Percentiles rank a stretch among this genome's conserved stretches.
phyloP scores from a whole-genome alignment of 2,888 invertebrate genomes.

The Alentia gelatinosa region DNA sequence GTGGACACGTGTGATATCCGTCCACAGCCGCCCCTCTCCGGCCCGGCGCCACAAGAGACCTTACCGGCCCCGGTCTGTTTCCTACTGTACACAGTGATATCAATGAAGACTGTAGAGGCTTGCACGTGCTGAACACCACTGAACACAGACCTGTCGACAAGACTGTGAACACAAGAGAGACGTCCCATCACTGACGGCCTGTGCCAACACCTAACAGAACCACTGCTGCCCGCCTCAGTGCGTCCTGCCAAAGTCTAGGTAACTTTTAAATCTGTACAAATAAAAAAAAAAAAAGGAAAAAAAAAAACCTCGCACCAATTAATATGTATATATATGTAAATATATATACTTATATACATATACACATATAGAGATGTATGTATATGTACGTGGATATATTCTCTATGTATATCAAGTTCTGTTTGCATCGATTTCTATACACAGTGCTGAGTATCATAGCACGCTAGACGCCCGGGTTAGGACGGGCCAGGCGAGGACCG shows the following conservation, averaged over 20 bases:
- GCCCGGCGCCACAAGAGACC: too few relatives aligned
- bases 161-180: not conserved
- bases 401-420: not conserved
- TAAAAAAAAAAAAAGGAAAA: too few relatives aligned
- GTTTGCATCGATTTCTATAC: not conserved
- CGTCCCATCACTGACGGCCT: not conserved
- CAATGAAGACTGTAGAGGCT: too few relatives aligned
- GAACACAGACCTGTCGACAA: not conserved
- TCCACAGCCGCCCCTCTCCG: too few relatives aligned
- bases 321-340: not conserved
- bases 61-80: too few relatives aligned
- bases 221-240: not conserved
- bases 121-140: not conserved
- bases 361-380: not conserved
- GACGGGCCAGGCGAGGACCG: not conserved
- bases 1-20: too few relatives aligned
- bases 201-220: not conserved
- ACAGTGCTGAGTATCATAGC: not conserved
- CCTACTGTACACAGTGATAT: too few relatives aligned
- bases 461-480: not conserved
- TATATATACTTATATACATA: not conserved
- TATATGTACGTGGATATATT: not conserved
- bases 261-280: not conserved
- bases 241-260: not conserved
- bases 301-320: not conserved